Base-by-base conservation (phyloP, 2,113 vertebrate species). In the Albula glossodonta region DNA sequence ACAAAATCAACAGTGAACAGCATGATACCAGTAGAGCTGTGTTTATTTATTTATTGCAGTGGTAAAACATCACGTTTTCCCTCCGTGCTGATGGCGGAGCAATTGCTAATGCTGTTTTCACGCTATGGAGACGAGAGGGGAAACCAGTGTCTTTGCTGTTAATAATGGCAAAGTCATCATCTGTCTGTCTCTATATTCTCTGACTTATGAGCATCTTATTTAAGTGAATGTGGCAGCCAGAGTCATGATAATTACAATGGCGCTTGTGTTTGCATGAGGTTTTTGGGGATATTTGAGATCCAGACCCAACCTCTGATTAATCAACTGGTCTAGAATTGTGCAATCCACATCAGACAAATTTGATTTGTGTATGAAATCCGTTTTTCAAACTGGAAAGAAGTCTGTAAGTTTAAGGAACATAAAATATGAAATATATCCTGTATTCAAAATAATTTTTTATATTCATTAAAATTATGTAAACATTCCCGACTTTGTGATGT, bases 11-110 rank as follows among this genome's bases (percentile, higher is more conserved):
- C 31, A 17, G 41, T 79, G 31, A 79, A 79, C 3, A 79, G 17
- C 5, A 17, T 79, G 78, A 78, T 15, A 78, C 77, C 77, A 48
- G 22, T 50, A 0, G 41, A 2, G 48, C 25, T 49, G 41, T 19
- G 31, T 50, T 79, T 50, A 19, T 79, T 79, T 78, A 78, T 78
- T 78, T 79, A 19, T 51, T 78, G n/a, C 83, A 74, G 49, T 53
- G 66, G 63, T 8, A 74, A 74, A 74, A 25, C 66, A 4, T 25
- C 25, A 78, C 63, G 66, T 31, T 51, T 74, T 31, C 70, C 70
- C n/a, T 31, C n/a, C n/a, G 0, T 10, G 70, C 70, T 13, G 70
- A 74, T 74, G 70, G 70, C 10, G 70, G 70, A 74, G 63, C 3
- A 4, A 9, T 31, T 74, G n/a, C 70, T n/a, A 31, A 10, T 8